These are phyloP conservation scores for Exephanes ischioxanthus DNA, from an alignment of 2,888 invertebrate genomes.

Conservation along the genomic window DNA sequence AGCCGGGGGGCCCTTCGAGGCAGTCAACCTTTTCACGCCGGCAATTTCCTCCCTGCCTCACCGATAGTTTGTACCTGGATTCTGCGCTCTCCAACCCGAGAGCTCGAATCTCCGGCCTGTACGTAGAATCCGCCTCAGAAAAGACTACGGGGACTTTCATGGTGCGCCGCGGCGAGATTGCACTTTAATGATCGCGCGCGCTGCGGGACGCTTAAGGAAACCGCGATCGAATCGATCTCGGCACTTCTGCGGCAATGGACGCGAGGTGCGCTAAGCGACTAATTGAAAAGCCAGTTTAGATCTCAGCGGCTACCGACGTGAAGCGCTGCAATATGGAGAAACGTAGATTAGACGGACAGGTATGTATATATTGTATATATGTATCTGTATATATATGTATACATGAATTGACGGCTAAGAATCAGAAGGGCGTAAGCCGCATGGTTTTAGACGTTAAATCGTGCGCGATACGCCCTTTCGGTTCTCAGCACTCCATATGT, in stretches of 20 bases:
- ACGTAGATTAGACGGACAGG: background rate
- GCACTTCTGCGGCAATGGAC: slow-evolving; percentile 3
- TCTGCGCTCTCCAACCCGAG: background rate
- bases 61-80: slow-evolving; percentile 32
- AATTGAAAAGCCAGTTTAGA: slow-evolving; percentile 58
- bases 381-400: background rate
- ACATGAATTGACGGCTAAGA: background rate
- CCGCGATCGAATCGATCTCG: slow-evolving; percentile 44
- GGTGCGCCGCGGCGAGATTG: slow-evolving; percentile 36
- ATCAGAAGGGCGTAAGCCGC: too few relatives aligned
- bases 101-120: slow-evolving; percentile 19
- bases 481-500: background rate
- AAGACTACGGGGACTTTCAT: slow-evolving; percentile 41
- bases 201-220: slow-evolving; percentile 5
- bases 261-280: slow-evolving; percentile 52
- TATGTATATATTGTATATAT: background rate
- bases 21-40: slow-evolving; percentile 65
- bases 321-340: slow-evolving; percentile 16
- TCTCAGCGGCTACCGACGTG: slow-evolving; percentile 20
- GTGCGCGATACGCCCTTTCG: background rate
- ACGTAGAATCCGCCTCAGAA: slow-evolving; percentile 27
- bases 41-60: slow-evolving; percentile 31
- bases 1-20: slow-evolving; percentile 13
- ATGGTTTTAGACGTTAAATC: background rate
- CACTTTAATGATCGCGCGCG: slow-evolving; percentile 54